These are phyloP conservation scores for Pituophis catenifer DNA, from an alignment of 2,113 vertebrate species.

Conservation along the genomic window DNA sequence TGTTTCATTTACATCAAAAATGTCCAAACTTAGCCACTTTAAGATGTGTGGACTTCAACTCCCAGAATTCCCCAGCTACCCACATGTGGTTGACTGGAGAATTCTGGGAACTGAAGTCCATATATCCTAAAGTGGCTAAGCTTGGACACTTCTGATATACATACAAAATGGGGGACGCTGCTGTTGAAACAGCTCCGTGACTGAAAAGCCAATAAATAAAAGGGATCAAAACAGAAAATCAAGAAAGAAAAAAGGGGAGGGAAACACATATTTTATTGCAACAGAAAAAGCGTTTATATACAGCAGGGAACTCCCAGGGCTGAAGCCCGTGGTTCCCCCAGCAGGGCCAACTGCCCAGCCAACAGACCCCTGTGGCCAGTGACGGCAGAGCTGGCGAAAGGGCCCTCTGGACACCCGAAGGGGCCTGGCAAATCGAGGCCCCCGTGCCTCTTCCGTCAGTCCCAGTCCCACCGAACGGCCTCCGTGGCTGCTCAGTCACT, in stretches of 20 bases:
- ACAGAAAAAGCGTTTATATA: not conserved
- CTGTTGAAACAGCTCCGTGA: not conserved
- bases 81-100: no score
- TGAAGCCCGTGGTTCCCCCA: not conserved
- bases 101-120: no score
- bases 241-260: not conserved
- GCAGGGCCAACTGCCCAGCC: not conserved
- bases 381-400: not conserved
- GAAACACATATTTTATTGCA: not conserved
- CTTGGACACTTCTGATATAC: rapidly evolving
- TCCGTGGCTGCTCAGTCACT: slow-evolving; percentile 71
- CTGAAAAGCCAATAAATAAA: not conserved
- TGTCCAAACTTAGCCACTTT: no score
- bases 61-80: no score
- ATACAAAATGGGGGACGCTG: not conserved
- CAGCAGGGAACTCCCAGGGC: not conserved
- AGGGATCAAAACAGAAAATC: no score
- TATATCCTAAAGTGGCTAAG: no score
- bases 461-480: rapidly evolving
- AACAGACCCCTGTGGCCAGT: rapidly evolving
- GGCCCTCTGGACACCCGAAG: not conserved
- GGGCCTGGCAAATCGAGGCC: not conserved
- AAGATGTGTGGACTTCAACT: no score
- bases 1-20: no score
- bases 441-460: not conserved